These are phyloP conservation scores for Hylomyscus alleni DNA, from an alignment of 2,797 vertebrate species.

Conservation along the genomic window DNA sequence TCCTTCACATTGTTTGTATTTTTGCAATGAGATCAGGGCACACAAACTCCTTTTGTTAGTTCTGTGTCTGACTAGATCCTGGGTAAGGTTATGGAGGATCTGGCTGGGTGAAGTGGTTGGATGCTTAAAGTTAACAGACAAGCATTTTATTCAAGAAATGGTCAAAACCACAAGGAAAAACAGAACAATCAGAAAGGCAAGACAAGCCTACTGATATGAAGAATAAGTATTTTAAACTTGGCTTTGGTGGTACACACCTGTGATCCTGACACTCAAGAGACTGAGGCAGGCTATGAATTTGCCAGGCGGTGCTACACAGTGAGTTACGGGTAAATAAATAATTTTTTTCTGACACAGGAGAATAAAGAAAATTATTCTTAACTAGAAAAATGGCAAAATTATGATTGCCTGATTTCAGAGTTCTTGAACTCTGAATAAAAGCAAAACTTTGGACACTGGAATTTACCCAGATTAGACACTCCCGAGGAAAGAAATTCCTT, in stretches of 20 bases:
- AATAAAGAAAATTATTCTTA: not conserved
- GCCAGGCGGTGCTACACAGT: not conserved
- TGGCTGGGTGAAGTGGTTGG: not conserved
- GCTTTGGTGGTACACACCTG: not conserved
- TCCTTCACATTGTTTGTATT: not conserved
- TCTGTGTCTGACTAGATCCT: not conserved
- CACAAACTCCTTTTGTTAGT: not conserved
- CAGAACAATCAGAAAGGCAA: not conserved
- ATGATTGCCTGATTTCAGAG: not conserved
- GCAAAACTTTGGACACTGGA: not conserved
- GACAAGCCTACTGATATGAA: not conserved
- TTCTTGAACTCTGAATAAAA: conserved; percentile 18
- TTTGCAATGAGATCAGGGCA: not conserved
- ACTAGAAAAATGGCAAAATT: conserved; percentile 54
- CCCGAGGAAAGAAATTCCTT: conserved; percentile 48
- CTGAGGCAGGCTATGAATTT: not conserved
- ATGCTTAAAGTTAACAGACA: not conserved
- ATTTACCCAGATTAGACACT: conserved; percentile 23
- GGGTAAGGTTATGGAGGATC: not conserved
- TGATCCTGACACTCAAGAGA: not conserved
- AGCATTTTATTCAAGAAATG: not conserved
- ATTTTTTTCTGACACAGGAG: not conserved
- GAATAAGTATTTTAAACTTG: conserved; percentile 7
- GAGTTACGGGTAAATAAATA: not conserved
- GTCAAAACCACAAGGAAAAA: conserved; percentile 21